Evolutionary conservation across 2,888 invertebrate genomes (phyloP).

Genomic region (Exocentrus adspersus): DNA sequence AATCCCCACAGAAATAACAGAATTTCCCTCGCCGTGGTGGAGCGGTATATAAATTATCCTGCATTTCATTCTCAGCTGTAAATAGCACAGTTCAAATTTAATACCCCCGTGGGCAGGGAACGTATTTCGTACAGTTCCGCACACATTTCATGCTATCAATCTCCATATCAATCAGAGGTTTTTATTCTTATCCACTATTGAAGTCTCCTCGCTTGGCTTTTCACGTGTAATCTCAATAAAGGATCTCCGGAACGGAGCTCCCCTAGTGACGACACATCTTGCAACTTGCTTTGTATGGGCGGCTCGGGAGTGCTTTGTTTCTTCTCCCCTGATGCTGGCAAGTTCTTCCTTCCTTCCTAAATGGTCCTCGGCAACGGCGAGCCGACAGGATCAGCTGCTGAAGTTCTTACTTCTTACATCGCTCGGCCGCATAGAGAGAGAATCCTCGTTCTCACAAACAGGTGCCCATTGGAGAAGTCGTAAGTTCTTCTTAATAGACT

Average conservation of each 20-base stretch:
- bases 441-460: conserved; percentile 31
- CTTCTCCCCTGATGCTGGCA: conserved; percentile 42
- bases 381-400: conserved; percentile 19
- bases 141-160: conserved; percentile 38
- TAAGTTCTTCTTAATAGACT: conserved; percentile 33
- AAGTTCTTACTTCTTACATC: conserved; percentile 13
- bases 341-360: conserved; percentile 46
- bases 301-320: conserved; percentile 49
- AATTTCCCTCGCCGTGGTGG: background rate
- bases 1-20: no score
- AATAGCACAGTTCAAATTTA: conserved; percentile 18
- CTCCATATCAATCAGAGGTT: conserved; percentile 42
- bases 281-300: conserved; percentile 48
- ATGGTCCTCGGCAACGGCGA: conserved; percentile 39
- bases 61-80: background rate
- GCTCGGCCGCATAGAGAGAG: conserved; percentile 28
- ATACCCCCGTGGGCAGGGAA: conserved; percentile 18
- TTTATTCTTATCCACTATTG: conserved; percentile 44
- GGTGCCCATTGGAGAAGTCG: conserved; percentile 35
- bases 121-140: conserved; percentile 10
- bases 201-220: conserved; percentile 41
- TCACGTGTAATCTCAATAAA: conserved; percentile 39
- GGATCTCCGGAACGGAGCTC: conserved; percentile 32
- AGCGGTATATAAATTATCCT: background rate
- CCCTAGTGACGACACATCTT: conserved; percentile 42